These are phyloP conservation scores for Sphenopsis melanotis DNA, from an alignment of 2,797 vertebrate genomes.

Conservation along the genomic window DNA sequence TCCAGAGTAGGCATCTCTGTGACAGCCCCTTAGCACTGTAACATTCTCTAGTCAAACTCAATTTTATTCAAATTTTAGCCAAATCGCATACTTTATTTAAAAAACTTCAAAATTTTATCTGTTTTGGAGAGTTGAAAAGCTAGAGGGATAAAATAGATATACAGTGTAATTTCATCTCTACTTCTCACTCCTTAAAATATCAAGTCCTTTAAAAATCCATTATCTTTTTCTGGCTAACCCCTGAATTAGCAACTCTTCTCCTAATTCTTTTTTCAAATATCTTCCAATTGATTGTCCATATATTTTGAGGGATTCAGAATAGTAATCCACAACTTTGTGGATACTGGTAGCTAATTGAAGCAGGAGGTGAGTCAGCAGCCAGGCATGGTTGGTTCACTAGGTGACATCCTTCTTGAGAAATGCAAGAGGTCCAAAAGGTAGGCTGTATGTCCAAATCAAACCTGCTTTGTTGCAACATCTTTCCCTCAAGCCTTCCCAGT, in stretches of 20 bases:
- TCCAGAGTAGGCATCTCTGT: not conserved
- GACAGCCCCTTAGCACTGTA: not conserved
- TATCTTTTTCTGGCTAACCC: not conserved
- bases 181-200: not conserved
- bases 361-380: not conserved
- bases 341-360: not conserved
- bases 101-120: not conserved
- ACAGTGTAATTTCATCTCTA: not conserved
- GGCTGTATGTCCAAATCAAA: not conserved
- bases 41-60: not conserved
- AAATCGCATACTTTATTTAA: accelerated
- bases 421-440: not conserved
- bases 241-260: not conserved
- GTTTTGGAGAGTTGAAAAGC: not conserved
- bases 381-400: not conserved
- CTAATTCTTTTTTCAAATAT: not conserved
- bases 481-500: not conserved
- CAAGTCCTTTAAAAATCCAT: not conserved
- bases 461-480: not conserved
- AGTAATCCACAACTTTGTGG: not conserved
- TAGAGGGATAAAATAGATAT: not conserved
- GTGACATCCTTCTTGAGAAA: not conserved
- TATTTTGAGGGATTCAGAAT: not conserved
- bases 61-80: not conserved
- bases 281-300: not conserved